These are phyloP conservation scores for Patagioenas fasciata DNA, from an alignment of 2,113 vertebrate species.

Conservation along the genomic window DNA sequence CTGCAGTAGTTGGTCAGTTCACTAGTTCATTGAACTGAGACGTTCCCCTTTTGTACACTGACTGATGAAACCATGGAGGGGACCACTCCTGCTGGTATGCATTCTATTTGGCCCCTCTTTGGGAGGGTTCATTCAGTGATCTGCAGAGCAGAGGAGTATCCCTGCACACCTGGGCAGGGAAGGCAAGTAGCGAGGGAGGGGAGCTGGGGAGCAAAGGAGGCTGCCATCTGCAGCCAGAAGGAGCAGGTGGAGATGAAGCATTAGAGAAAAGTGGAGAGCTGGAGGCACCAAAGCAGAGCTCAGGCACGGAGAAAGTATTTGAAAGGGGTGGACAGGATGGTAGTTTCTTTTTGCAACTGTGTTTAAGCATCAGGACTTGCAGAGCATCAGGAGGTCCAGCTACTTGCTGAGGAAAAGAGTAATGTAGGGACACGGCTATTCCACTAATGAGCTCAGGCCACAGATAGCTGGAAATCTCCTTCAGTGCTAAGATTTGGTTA, in stretches of 20 bases:
- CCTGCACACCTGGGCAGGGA: neutral
- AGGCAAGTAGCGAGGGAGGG: neutral
- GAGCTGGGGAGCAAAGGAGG: neutral
- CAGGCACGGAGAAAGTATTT: neutral
- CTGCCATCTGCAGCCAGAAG: neutral
- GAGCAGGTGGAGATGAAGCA: neutral
- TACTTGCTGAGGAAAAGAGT: neutral
- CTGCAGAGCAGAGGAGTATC: neutral
- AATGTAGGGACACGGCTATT: neutral
- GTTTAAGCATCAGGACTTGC: neutral
- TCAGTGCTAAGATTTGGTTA: neutral
- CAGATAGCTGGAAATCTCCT: neutral
- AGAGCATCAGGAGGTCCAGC: neutral
- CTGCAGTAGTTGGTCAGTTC: accelerated
- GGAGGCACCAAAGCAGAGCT: neutral
- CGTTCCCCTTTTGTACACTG: neutral
- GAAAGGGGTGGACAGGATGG: neutral
- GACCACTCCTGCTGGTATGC: accelerated
- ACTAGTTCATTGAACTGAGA: neutral
- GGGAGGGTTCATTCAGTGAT: neutral
- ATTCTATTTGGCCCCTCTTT: neutral
- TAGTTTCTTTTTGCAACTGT: neutral
- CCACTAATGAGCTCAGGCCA: neutral
- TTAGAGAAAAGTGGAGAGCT: neutral
- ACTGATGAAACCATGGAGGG: neutral